Evolutionary conservation across 2,888 invertebrate species (phyloP), one percentile per base, ranked within the genome.

Genomic region (Drymonia ruficornis): DNA sequence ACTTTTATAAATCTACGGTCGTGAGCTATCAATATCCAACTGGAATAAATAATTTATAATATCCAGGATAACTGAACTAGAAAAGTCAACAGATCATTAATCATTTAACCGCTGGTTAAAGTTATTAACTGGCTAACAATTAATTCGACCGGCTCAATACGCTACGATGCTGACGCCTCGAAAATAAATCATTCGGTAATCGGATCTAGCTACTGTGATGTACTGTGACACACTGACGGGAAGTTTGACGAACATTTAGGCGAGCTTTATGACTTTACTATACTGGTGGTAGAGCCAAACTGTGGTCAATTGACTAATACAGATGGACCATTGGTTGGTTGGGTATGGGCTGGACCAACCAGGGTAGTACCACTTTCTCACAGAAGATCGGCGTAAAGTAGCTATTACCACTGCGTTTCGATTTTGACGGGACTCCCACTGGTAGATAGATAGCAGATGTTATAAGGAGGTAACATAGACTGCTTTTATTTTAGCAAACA

Each of bases 131-230:
- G 56, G 60, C 61, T 50, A 62, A 81, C 81, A 81, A 84, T 87
- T 86, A 87, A 85, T 85, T 77, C 73, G 59, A 56, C 66, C 57
- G 60, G 59, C 60, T 65, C 67, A 79, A 84, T 84, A 81, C 78
- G 59, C 58, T 59, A 65, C 67, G 80, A 84, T 84, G 82, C 78
- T 79, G 80, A 72, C 65, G 69, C 55, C 61, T 68, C 65, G 40
- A 15, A 61, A 70, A 84, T 86, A 87, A 84, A 86, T 86, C 83
- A 81, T 67, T 56, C 48, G 50, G 75, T 80, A 84, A 86, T 76
- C 73, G 73, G 81, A 83, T 83, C 81, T 63, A 63, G 80, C 80
- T 79, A 76, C 81, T 70, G 78, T 72, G 50, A 45, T 61, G 55
- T 61, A 52, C 29, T 48, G 72, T 57, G 67, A 70, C 69, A 68